Base-by-base conservation (phyloP, 2,113 vertebrate genomes). In the Onychostruthus taczanowskii region DNA sequence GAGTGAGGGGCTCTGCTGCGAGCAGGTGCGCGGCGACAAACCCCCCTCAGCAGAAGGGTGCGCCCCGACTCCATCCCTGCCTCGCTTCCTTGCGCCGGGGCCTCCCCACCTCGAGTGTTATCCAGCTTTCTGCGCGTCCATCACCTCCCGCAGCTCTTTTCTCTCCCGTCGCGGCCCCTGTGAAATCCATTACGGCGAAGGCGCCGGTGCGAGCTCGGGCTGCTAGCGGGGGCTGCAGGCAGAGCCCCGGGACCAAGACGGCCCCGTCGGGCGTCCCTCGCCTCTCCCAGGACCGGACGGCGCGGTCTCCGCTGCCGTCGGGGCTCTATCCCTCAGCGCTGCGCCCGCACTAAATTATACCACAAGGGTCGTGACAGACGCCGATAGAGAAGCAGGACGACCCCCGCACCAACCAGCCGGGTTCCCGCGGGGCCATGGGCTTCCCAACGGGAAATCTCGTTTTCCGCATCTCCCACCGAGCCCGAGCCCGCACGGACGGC, bases 341-440 rank as follows among this genome's bases (percentile, higher is more conserved):
- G 73, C 35, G 1, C 9, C 17, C 11, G 4, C 46, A 3, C 33
- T 7, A 15, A 58, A 4, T 21, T 20, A 24, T 0, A 8, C 22
- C 56, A 2, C 47, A n/a, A 21, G 6, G 20, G 47, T 84, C 84
- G 41, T 52, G 44, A 95, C 58, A 72, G 52, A 8, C 7, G 4
- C 39, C 24, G 8, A 52, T 0, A 58, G 33, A 1, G 10, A 69
- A 84, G 77, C 73, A 23, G 28, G 30, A 16, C 3, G 6, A 13
- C 2, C 19, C 17, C 7, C 7, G 6, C 87, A 46, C 13, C 67
- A 13, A 10, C 3, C 28, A 18, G 24, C 46, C 20, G 2, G 16
- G 9, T 4, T 61, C 16, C 44, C 33, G 6, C 18, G 2, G 41
- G 10, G 1, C 1, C 22, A 16, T 1, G 22, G 7, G 31, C 10